These are phyloP conservation scores for Alosa alosa DNA, from an alignment of 2,113 vertebrate genomes.

Conservation along the genomic window DNA sequence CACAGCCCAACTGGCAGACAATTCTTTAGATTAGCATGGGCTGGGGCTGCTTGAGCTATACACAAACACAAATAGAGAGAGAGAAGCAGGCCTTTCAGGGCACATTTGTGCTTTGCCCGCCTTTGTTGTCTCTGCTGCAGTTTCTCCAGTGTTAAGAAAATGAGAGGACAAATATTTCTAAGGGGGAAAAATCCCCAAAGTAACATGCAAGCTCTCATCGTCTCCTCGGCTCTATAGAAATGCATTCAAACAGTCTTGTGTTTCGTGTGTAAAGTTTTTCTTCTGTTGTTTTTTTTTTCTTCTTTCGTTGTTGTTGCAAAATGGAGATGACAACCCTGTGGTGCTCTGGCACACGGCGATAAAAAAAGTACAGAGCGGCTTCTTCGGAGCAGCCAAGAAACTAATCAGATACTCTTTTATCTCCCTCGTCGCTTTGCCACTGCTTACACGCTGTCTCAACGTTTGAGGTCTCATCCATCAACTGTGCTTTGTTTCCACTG, in stretches of 20 bases:
- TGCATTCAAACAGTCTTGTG: neutral
- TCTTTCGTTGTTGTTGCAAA: neutral
- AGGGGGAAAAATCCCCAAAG: conserved; percentile 7
- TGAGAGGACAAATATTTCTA: conserved; percentile 16
- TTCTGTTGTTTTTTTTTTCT: neutral
- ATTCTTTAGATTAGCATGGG: conserved; percentile 1
- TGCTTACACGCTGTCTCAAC: neutral
- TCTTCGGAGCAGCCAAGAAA: neutral
- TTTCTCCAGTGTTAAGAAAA: neutral
- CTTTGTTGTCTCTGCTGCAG: conserved; percentile 1
- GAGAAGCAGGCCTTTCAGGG: conserved; percentile 6
- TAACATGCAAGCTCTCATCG: neutral
- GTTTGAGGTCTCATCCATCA: conserved; percentile 17
- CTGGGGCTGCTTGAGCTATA: neutral
- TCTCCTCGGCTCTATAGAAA: neutral
- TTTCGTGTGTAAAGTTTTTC: neutral
- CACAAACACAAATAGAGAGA: neutral
- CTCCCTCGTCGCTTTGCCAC: neutral
- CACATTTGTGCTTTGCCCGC: neutral
- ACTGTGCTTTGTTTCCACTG: neutral
- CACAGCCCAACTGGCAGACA: conserved; percentile 7
- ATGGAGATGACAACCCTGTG: conserved; percentile 13
- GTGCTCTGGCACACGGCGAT: neutral
- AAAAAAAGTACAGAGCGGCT: neutral
- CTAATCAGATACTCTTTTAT: conserved; percentile 17